Evolutionary conservation across 2,888 invertebrate species (phyloP), one percentile per base, ranked within the genome.

Genomic region (Pherbina coryleti): DNA sequence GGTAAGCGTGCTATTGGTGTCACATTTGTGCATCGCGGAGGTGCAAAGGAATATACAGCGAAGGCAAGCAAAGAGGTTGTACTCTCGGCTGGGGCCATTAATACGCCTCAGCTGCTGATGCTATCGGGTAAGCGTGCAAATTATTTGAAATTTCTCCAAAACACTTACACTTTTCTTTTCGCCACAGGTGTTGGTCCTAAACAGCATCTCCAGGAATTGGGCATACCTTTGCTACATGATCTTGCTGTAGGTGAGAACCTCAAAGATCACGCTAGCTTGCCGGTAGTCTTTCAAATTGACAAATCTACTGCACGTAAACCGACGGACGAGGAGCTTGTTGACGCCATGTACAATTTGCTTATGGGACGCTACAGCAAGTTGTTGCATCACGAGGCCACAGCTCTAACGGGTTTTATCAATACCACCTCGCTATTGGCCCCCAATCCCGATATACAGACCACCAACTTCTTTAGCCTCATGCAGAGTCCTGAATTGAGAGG

Each of bases 41-140:
- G 28, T 88, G 93, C 93, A 3, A 91, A 91, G 81, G 88, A 88
- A 78, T 85, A 87, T 49, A 87, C 84, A 2, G 89, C 87, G 11
- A 82, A 79, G 2, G 96, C 96, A 0, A 92, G 92, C 79, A 96
- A 95, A 86, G 97, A 97, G 88, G 93, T 98, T 0, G 95, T 98
- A 49, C 86, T 98, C 70, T 94, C 96, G 11, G 97, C 96, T 0
- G 98, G 98, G 1, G 93, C 97, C 1, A 95, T 98, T 53, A 97
- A 97, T 86, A 94, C 95, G n/a, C 96, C 98, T 0, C 97, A 98
- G 87, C 90, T 98, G 28, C 90, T 98, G 60, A 95, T 97, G 96
- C 89, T 98, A 4, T 97, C 97, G 0, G 98, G 97, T 17, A 92
- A 78, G 84, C 17, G 0, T 53, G 14, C 67, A 60, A 60, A 34